phyloP scores from a whole-genome alignment of 2,113 vertebrate species.

The Urocynchramus pylzowi region DNA sequence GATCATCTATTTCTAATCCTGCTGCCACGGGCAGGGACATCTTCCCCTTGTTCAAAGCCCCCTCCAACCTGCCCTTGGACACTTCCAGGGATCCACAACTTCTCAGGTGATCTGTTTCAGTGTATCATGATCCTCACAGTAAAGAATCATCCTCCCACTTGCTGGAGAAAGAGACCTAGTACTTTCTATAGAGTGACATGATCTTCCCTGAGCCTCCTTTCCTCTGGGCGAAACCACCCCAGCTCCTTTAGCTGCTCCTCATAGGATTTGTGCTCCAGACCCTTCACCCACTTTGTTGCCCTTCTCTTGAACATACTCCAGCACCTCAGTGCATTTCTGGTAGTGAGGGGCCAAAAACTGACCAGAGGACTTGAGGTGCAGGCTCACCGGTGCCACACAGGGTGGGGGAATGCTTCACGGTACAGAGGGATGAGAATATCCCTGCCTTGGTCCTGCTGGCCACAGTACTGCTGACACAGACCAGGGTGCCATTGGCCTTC shows the following conservation, averaged over 20 bases:
- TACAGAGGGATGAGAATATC: not conserved
- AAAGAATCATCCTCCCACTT: not conserved
- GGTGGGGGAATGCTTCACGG: not conserved
- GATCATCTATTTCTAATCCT: not conserved
- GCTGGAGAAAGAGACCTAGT: not conserved
- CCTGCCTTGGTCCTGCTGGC: not conserved
- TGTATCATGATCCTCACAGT: not conserved
- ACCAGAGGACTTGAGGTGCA: not conserved
- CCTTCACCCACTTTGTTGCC: not conserved
- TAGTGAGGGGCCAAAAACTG: not conserved
- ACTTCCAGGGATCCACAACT: not conserved
- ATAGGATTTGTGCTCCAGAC: not conserved
- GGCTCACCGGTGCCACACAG: fast-evolving
- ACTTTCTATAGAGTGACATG: no score
- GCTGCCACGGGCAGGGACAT: not conserved
- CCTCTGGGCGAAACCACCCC: not conserved
- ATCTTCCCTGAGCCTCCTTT: not conserved
- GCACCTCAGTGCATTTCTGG: not conserved
- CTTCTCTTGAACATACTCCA: not conserved
- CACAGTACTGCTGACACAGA: not conserved
- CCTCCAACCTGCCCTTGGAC: not conserved
- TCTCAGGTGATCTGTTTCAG: not conserved
- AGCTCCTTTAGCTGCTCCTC: not conserved
- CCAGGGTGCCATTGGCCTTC: no score
- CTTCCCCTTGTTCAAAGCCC: not conserved